phyloP scores from a whole-genome alignment of 2,113 vertebrate species.

The Podarcis cretensis region DNA sequence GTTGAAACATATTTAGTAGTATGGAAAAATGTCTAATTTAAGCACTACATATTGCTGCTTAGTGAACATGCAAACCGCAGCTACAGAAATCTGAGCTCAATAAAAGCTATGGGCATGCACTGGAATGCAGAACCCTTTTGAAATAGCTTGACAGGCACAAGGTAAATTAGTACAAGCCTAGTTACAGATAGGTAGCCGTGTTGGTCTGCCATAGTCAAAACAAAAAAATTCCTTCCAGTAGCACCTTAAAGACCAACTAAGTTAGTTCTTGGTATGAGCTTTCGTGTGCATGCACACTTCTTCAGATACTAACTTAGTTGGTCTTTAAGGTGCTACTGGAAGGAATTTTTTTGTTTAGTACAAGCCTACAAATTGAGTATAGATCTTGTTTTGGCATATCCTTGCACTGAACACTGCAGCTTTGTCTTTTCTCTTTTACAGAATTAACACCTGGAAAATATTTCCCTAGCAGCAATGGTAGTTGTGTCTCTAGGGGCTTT shows the following conservation, averaged over 20 bases:
- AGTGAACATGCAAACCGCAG: not conserved
- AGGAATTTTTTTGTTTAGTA: no score
- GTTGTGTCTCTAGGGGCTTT: not conserved
- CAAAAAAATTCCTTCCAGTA: no score
- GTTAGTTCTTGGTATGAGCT: no score
- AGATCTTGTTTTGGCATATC: not conserved
- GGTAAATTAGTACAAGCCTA: not conserved
- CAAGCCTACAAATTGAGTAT: not conserved
- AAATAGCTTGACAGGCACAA: not conserved
- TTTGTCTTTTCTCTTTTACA: constrained; percentile 9
- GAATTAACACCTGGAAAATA: constrained; percentile 4
- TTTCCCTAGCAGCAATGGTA: constrained; percentile 5
- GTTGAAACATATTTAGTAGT: not conserved
- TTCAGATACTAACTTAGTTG: no score
- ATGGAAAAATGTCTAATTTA: not conserved
- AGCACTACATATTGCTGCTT: not conserved
- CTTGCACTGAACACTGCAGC: not conserved
- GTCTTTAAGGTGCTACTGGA: no score
- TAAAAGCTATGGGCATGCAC: not conserved
- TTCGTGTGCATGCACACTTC: no score
- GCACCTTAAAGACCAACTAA: no score
- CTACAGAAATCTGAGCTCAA: not conserved
- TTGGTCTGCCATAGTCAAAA: no score
- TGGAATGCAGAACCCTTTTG: constrained; percentile 6
- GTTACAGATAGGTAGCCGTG: no score